Evolutionary conservation across 2,888 invertebrate genomes (phyloP), one percentile per base, ranked within the genome.

Genomic region (Sicus ferrugineus): DNA sequence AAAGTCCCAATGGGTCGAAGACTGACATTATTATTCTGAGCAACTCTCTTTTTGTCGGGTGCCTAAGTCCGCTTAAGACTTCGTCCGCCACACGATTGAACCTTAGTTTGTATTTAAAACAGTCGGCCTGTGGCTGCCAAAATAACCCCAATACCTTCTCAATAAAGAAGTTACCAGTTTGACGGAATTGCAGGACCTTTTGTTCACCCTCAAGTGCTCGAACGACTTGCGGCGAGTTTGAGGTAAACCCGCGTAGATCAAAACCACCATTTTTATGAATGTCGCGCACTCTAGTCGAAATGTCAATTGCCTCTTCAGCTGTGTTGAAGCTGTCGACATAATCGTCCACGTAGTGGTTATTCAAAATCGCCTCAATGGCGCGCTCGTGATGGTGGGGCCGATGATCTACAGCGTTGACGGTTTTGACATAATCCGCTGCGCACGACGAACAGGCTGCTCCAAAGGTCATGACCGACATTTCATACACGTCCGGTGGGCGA

Each of bases 381-480:
- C 48, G 48, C 48, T 48, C n/a, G 9, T 4, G 48, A 7, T 48
- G 48, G 14, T n/a, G 48, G n/a, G 9, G n/a, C 16, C n/a, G 26
- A 19, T 54, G 54, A 11, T 54, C 16, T 26, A 54, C 5, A 26
- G 54, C 54, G 16, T 54, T 54, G 6, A 54, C 26, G 5, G 54
- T 54, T 23, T 54, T 54, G 21, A 54, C 54, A 54, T 54, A 76
- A n/a, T n/a, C n/a, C n/a, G n/a, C n/a, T n/a, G n/a, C n/a, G n/a
- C n/a, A n/a, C n/a, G n/a, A n/a, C n/a, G 48, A 19, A 5, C n/a
- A n/a, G 48, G 38, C 61, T n/a, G 61, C 61, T 7, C 61, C 61
- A 61, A 75, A 77, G 11, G 73, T 75, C 74, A 76, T 72, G 14
- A 75, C 73, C 19, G 68, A 38, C 64, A 74, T 66, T 46, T 70